These are phyloP conservation scores for Hemithea aestivaria DNA, from an alignment of 2,888 invertebrate species.

Conservation along the genomic window DNA sequence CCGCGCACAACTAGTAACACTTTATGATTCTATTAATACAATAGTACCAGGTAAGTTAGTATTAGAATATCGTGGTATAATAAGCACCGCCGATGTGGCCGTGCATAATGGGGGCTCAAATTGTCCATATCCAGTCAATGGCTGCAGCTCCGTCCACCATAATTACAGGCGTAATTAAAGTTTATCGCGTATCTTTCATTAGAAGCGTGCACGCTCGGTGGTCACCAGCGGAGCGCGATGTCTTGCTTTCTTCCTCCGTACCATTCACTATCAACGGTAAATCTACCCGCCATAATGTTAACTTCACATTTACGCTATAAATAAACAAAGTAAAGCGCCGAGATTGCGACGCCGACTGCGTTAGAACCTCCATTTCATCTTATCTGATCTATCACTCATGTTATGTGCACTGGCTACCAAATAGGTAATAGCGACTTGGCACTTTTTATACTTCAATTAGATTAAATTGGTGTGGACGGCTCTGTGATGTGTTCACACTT, in stretches of 20 bases:
- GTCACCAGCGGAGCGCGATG: slow-evolving; percentile 49
- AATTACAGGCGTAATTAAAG: slow-evolving; percentile 55
- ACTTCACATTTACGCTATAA: slow-evolving; percentile 38
- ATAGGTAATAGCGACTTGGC: too few relatives aligned
- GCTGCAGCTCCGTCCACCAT: slow-evolving; percentile 28
- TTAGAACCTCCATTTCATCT: slow-evolving; percentile 8
- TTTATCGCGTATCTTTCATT: slow-evolving; percentile 64
- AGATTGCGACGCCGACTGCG: slow-evolving; percentile 6
- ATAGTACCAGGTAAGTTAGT: slow-evolving; percentile 5
- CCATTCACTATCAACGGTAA: slow-evolving; percentile 56
- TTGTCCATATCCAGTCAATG: slow-evolving; percentile 54
- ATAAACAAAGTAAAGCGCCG: slow-evolving; percentile 14
- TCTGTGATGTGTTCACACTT: too few relatives aligned
- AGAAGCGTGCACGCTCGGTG: slow-evolving; percentile 50
- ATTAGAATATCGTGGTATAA: slow-evolving; percentile 24
- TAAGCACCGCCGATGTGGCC: slow-evolving; percentile 22
- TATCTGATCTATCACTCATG: slow-evolving; percentile 6
- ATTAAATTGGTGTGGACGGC: too few relatives aligned
- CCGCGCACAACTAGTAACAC: slow-evolving; percentile 16
- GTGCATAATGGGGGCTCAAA: slow-evolving; percentile 45
- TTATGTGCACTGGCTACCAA: neutral
- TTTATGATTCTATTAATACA: slow-evolving; percentile 13
- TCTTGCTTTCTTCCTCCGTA: slow-evolving; percentile 58
- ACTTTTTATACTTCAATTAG: too few relatives aligned
- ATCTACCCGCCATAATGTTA: slow-evolving; percentile 51